Evolutionary conservation across 2,113 vertebrate species (phyloP), one percentile per base, ranked within the genome.

Genomic region (Marcusenius ussheri): DNA sequence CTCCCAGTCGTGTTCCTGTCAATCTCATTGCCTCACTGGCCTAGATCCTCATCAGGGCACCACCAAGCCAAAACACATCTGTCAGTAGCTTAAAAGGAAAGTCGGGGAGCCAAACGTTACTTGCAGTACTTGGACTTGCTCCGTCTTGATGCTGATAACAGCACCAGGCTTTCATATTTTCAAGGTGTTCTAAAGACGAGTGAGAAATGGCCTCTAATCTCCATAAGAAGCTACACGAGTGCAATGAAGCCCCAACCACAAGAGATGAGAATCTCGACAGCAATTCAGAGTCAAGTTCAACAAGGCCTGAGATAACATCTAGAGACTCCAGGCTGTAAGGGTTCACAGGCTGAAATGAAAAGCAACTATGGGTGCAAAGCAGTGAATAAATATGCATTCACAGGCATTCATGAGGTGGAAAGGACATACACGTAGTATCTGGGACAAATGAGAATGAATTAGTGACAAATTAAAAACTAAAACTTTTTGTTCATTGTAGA

Each of bases 131-230:
- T 35, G 46, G 56, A 87, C 45, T 21, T 70, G 56, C 62, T 80
- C 87, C 10, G 77, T 49, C 56, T 88, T 11, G 85, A 88, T 77
- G 47, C 11, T 9, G 85, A 88, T 88, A 88, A 58, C 31, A 56
- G 85, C 2, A 24, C 66, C 24, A 87, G 13, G 50, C 50, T 49
- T 49, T 87, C 35, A 90, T 88, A 77, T 91, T 91, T 89, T 90
- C 88, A 90, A 88, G 89, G 85, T 87, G 58, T 35, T 31, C 89
- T 91, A 51, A 91, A 90, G 88, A 84, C 58, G 85, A 10, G 42
- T 91, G 85, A 91, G 83, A 93, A 92, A 89, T 77, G 80, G 89
- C 74, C 89, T 89, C 89, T 92, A 92, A 92, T 93, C 91, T 89
- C 46, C 74, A 74, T 77, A 90, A 90, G 80, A 88, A 77, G 66